A percentile compares a stretch with the other conserved stretches of the same genome.
Evolutionary conservation across 2,113 vertebrate species (phyloP).

Genomic region (Felis chaus): DNA sequence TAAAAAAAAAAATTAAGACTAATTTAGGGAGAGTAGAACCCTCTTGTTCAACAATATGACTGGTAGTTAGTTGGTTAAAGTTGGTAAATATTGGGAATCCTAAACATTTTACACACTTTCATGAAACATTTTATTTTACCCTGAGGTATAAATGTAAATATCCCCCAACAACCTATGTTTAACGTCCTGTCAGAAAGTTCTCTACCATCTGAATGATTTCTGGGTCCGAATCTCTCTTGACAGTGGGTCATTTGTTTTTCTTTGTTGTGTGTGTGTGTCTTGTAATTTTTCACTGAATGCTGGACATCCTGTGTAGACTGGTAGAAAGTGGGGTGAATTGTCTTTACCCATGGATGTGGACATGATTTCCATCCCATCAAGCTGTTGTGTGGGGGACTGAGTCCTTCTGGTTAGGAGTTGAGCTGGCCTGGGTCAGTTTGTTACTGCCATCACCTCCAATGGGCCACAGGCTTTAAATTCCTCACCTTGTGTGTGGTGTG

Average conservation of each 20-base stretch:
- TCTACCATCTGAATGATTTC: not conserved
- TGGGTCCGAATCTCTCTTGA: not conserved
- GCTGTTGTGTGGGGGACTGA: not conserved
- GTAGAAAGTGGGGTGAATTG: not conserved
- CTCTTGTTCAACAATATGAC: not conserved
- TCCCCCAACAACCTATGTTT: not conserved
- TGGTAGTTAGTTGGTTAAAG: not conserved
- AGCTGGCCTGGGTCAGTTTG: too few relatives aligned
- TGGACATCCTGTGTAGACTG: not conserved
- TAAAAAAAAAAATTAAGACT: not conserved
- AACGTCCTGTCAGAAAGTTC: not conserved
- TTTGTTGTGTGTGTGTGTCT: not conserved
- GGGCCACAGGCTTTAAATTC: not conserved
- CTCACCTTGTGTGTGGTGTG: not conserved
- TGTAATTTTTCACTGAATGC: not conserved
- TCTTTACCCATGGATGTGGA: not conserved
- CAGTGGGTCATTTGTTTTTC: not conserved
- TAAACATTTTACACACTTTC: not conserved
- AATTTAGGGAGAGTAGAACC: not conserved
- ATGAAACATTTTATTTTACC: not conserved
- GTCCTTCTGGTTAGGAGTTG: not conserved
- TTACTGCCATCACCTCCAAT: not conserved
- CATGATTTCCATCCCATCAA: too few relatives aligned
- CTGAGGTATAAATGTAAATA: not conserved
- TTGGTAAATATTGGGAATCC: not conserved